These are phyloP conservation scores for Orchestia grillus DNA, from an alignment of 1,140 invertebrate species.

Conservation along the genomic window DNA sequence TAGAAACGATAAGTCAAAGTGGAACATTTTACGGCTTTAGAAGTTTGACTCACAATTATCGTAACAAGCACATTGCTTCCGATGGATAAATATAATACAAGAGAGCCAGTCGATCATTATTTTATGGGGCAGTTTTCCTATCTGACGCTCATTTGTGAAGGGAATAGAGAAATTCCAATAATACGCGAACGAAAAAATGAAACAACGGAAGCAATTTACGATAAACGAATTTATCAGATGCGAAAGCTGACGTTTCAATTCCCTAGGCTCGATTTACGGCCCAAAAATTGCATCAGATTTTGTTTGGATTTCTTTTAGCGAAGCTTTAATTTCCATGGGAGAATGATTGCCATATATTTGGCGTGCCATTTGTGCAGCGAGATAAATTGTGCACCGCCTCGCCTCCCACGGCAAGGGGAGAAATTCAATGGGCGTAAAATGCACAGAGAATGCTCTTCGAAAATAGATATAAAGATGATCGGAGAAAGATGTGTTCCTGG, in stretches of 20 bases:
- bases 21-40: too few species aligned
- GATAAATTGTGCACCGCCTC: background rate
- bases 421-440: background rate
- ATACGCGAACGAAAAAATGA: background rate
- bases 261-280: conserved; percentile 49
- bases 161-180: background rate
- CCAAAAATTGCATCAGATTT: conserved; percentile 51
- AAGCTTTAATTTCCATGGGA: conserved; percentile 45
- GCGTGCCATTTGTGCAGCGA: background rate
- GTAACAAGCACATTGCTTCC: too few species aligned
- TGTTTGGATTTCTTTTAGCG: conserved; percentile 50
- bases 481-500: too few species aligned
- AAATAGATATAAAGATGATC: too few species aligned
- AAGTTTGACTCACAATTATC: too few species aligned
- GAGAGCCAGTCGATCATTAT: background rate
- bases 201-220: background rate
- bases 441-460: too few species aligned
- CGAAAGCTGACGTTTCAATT: conserved; percentile 50
- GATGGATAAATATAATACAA: background rate
- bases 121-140: background rate
- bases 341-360: conserved; percentile 53
- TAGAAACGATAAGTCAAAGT: too few species aligned
- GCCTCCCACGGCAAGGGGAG: background rate
- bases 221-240: conserved; percentile 1
- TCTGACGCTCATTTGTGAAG: background rate